Base-by-base conservation (phyloP, 2,888 invertebrate genomes). In the Zhuqinia jingwanae region DNA sequence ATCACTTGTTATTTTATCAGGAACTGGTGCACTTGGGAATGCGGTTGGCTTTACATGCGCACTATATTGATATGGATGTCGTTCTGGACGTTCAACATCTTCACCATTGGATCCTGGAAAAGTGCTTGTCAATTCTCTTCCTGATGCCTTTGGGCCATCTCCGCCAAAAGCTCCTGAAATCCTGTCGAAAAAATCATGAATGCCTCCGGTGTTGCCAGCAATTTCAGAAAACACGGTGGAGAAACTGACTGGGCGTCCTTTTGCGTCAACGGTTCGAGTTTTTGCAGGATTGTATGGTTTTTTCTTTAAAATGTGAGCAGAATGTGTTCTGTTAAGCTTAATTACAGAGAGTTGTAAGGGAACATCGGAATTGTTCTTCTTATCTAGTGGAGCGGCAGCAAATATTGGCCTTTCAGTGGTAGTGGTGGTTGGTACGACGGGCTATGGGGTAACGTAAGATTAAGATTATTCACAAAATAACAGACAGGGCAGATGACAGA, bases 141-240 rank as follows among this genome's bases (percentile, higher is more conserved):
- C 82, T 13, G 82, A 82, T 20, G 45, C 75, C 47, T 42, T 42
- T 1, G 10, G 1, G 5, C 76, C 53, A n/a, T 85, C 79, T 36
- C 87, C 60, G 15, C 70, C 88, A 60, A 88, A 82, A n/a, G 85
- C 65, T 13, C 73, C 58, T 0, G 88, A 82, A 22, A 88, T 86
- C 53, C 73, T 70, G 30, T 88, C 85, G 30, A 88, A 88, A 45
- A 84, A 83, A 50, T 86, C 84, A 27, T 88, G 84, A 36, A 86
- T 77, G n/a, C 83, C 88, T 27, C 86, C 87, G 70, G 84, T 81
- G 36, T 77, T 83, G 6, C 86, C 87, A 11, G 87, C 89, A 56
- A 89, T 85, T 42, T 89, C 89, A 2, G 87, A 80, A 58, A 89
- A 89, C 5, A 87, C 89, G n/a, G 79, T 76, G 13, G 82, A 79